Percentiles rank a stretch among this genome's conserved stretches.
Evolutionary conservation across 2,888 invertebrate species (phyloP).

Genomic region (Melanargia galathea): DNA sequence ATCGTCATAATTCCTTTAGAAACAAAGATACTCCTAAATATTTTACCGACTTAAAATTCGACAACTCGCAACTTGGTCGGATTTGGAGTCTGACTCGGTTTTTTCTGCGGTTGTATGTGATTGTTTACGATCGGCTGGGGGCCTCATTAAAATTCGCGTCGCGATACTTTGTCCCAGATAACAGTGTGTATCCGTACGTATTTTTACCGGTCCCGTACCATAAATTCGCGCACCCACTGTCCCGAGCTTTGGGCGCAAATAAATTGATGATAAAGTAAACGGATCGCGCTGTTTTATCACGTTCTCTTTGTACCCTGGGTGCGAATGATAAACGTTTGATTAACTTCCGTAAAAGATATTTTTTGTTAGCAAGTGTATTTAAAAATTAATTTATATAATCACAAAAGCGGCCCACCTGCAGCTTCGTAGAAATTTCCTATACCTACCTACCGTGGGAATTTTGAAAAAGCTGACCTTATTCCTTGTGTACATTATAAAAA

Average conservation of each 20-base stretch:
- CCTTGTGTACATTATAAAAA: no score
- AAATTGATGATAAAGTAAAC: conserved; percentile 14
- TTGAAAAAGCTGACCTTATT: no score
- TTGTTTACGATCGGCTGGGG: conserved; percentile 6
- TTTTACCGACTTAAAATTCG: no score
- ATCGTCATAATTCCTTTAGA: no score
- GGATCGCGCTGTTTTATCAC: conserved; percentile 4
- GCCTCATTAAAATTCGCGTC: conserved; percentile 33
- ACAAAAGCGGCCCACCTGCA: no score
- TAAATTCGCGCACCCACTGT: conserved; percentile 28
- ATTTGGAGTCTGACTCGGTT: no score
- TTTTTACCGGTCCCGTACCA: conserved; percentile 28
- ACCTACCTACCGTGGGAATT: no score
- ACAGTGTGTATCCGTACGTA: conserved; percentile 20
- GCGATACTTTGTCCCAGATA: conserved; percentile 29
- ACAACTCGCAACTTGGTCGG: background rate
- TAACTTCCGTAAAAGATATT: no score
- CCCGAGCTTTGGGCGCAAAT: conserved; percentile 16
- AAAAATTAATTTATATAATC: no score
- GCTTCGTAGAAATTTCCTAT: no score
- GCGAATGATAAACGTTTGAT: background rate
- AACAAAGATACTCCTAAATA: no score
- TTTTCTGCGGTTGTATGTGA: conserved; percentile 11
- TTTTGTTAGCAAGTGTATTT: background rate
- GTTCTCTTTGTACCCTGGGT: background rate